Conservation (phyloP, 2,888 invertebrate species). For the Girardia tigrina region DNA sequence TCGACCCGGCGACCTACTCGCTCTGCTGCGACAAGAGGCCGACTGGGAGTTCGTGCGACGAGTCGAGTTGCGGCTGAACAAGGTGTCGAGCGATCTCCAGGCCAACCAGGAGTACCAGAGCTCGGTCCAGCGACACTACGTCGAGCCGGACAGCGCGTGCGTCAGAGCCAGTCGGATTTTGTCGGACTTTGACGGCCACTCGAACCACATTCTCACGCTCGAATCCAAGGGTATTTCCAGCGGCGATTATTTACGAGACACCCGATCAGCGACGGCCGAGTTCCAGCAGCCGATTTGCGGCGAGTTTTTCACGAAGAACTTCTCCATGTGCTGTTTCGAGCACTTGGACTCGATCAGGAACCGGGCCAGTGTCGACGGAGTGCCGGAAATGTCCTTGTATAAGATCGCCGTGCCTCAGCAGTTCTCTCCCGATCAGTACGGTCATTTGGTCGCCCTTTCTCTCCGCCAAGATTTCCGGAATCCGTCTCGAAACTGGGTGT, state of each 20-base stretch:
- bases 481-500: slow-evolving; percentile 60
- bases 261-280: neutral
- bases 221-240: slow-evolving; percentile 47
- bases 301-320: slow-evolving; percentile 55
- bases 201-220: slow-evolving; percentile 45
- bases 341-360: slow-evolving; percentile 53
- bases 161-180: slow-evolving; percentile 57
- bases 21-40: slow-evolving; percentile 64
- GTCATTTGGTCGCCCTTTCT: slow-evolving; percentile 27
- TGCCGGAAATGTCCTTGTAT: slow-evolving; percentile 35
- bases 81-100: slow-evolving; percentile 32
- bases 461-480: slow-evolving; percentile 52
- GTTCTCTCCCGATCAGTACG: slow-evolving; percentile 32
- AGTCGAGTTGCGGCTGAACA: slow-evolving; percentile 36
- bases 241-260: neutral
- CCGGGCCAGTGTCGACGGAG: slow-evolving; percentile 13
- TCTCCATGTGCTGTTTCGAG: slow-evolving; percentile 59
- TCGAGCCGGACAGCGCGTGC: slow-evolving; percentile 59
- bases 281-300: slow-evolving; percentile 24
- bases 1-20: slow-evolving; percentile 62
- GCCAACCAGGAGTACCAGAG: slow-evolving; percentile 53
- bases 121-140: slow-evolving; percentile 55
- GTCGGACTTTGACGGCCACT: slow-evolving; percentile 60
- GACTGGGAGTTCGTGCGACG: slow-evolving; percentile 50
- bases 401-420: slow-evolving; percentile 30